Base-by-base conservation (phyloP, 1,140 invertebrate species). In the Zaprionus lachaisei region DNA sequence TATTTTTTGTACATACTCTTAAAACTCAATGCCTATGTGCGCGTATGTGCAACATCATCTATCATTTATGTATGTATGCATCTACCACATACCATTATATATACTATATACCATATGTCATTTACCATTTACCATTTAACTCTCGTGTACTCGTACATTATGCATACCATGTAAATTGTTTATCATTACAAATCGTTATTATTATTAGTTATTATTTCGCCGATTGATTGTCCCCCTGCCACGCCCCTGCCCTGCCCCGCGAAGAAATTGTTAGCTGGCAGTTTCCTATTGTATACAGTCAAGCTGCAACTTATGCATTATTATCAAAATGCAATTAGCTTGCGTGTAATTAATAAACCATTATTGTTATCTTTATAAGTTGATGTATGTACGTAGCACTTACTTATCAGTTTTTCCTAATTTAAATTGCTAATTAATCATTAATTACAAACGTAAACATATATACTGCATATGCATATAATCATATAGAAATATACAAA, bases 341-440 rank as follows among this genome's bases (percentile, higher is more conserved):
- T 75, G 83, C 57, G 78, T 78, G 75, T 80, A 70, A 66, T 75
- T 74, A 70, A 17, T 47, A 54, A 54, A 63, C 57, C 28, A 77
- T 68, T 67, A 71, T 83, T 75, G 57, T 81, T 71, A 79, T 78
- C 55, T 67, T 57, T 74, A 77, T 75, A 74, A 89, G 72, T 76
- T 73, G 62, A 87, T 81, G 68, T 81, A 69, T 28, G 41, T 58
- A 83, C 72, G 82, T 78, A 75, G 44, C 60, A 73, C 24, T 72
- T 68, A 64, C 72, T 66, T 71, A 86, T 58, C 72, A 71, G 60
- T 77, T 51, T 72, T 84, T 77, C 72, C 58, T 86, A 86, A 77
- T 72, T 66, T 83, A 75, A 83, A 66, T 79, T 74, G 76, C 72
- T 80, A 80, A 83, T 87, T 86, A 80, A 80, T 83, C 58, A 75